Conservation (phyloP, 1,140 invertebrate genomes). For the Dendrolimus punctatus region DNA sequence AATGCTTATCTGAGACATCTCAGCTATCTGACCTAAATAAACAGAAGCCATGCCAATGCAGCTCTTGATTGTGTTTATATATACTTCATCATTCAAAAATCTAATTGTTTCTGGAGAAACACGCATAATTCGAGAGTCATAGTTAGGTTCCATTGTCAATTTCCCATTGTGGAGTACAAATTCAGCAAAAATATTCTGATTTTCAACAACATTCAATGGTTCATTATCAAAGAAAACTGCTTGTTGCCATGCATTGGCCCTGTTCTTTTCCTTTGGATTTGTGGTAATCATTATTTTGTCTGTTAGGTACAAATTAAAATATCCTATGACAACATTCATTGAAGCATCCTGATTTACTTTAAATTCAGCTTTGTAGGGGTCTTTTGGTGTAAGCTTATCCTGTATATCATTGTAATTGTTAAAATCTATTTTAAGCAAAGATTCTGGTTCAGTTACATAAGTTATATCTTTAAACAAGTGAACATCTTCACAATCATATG, state of each 20-base stretch:
- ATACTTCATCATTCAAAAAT: conserved; percentile 73
- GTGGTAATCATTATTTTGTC: conserved; percentile 74
- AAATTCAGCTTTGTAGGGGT: conserved; percentile 46
- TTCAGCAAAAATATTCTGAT: conserved; percentile 40
- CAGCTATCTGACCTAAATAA: conserved; percentile 40
- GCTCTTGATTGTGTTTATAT: conserved; percentile 45
- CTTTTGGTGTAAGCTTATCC: conserved; percentile 48
- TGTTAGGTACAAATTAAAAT: conserved; percentile 83
- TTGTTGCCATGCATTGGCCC: conserved; percentile 83
- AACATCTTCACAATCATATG: conserved; percentile 82
- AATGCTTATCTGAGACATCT: conserved; percentile 37
- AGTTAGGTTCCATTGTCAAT: conserved; percentile 31
- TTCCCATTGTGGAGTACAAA: conserved; percentile 27
- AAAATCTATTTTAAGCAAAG: conserved; percentile 78
- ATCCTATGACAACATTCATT: conserved; percentile 78
- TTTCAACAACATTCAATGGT: conserved; percentile 41
- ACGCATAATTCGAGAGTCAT: conserved; percentile 35
- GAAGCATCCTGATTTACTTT: conserved; percentile 63
- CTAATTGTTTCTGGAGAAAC: conserved; percentile 62
- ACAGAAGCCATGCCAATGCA: conserved; percentile 44
- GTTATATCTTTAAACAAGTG: conserved; percentile 70
- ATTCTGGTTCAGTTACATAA: conserved; percentile 73
- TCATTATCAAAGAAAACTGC: conserved; percentile 76
- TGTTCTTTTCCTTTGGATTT: conserved; percentile 61
- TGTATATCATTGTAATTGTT: conserved; percentile 72